Evolutionary conservation across 2,797 vertebrate species (phyloP), one percentile per base, ranked within the genome.

Genomic region (Gallinago nigripennis): DNA sequence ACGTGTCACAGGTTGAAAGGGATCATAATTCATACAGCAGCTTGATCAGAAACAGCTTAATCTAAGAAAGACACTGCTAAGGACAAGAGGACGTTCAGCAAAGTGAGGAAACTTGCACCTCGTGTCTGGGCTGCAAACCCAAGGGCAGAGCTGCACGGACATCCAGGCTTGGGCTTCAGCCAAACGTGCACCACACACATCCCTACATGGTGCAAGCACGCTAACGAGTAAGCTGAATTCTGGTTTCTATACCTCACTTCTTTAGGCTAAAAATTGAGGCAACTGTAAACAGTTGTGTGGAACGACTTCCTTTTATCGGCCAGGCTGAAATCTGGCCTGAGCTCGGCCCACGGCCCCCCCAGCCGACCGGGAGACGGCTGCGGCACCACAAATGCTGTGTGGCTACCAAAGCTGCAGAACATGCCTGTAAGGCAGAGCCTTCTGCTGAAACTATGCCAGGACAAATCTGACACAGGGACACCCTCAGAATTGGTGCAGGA

Each of bases 311-410:
- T 81, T 78, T 23, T 31, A 46, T 0, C 11, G 10, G 63, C 43
- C 20, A 51, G n/a, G 25, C 58, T 53, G 46, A 63, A 28, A 37
- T 15, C 43, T 33, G 60, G 7, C 31, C 60, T 41, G 57, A 23
- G 66, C 50, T 65, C 46, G 13, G 69, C 23, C 77, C 8, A n/a
- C 48, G 43, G 12, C 61, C 53, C 65, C 65, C 61, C 1, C 20
- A 19, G 41, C 41, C 0, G 0, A 28, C 8, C 15, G 2, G 9
- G 39, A 54, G 63, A 73, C 0, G 20, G 76, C 77, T 48, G 70
- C 85, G 51, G 63, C 5, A 20, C 80, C 73, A 56, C 70, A 50
- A 16, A 39, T 2, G 23, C 14, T 12, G 12, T 21, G 9, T 0
- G 10, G 63, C 35, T 53, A 58, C 48, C n/a, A 4, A 19, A 8